Evolutionary conservation across 2,113 vertebrate genomes (phyloP).

Genomic region (Oncorhynchus masou): DNA sequence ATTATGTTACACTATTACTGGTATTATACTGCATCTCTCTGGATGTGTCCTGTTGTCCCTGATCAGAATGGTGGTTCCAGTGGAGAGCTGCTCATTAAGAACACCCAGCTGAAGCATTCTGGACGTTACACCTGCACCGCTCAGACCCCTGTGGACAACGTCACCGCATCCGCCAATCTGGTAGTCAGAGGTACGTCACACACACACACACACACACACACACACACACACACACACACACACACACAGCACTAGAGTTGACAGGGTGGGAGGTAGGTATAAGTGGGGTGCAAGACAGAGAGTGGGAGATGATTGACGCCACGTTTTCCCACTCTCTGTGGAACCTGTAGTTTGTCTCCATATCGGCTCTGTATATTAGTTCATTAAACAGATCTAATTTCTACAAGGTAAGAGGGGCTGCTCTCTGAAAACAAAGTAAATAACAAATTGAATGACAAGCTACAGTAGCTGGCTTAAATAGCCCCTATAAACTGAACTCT

Average conservation of each 20-base stretch:
- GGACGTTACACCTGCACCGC: slow-evolving; percentile 90
- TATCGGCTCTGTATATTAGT: background rate
- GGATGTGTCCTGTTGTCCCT: slow-evolving; percentile 27
- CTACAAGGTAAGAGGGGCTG: background rate
- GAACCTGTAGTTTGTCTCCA: background rate
- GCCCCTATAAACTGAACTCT: background rate
- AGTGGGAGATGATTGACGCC: background rate
- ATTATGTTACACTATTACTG: no score
- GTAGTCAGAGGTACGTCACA: slow-evolving; percentile 88
- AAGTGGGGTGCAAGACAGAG: background rate
- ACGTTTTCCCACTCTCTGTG: background rate
- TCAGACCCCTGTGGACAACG: slow-evolving; percentile 92
- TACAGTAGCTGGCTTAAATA: background rate
- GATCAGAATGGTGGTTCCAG: slow-evolving; percentile 81
- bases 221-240: no score
- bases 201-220: no score
- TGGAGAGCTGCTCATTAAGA: slow-evolving; percentile 86
- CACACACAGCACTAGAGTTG: background rate
- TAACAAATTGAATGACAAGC: background rate
- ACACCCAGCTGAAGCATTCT: slow-evolving; percentile 85
- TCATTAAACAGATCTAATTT: background rate
- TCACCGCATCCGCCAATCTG: slow-evolving; percentile 86
- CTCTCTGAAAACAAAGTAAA: background rate
- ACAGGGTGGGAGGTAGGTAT: background rate
- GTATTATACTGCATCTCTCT: no score